Evolutionary conservation across 2,797 vertebrate species (phyloP), one percentile per base, ranked within the genome.

Genomic region (Macrochelys suwanniensis): DNA sequence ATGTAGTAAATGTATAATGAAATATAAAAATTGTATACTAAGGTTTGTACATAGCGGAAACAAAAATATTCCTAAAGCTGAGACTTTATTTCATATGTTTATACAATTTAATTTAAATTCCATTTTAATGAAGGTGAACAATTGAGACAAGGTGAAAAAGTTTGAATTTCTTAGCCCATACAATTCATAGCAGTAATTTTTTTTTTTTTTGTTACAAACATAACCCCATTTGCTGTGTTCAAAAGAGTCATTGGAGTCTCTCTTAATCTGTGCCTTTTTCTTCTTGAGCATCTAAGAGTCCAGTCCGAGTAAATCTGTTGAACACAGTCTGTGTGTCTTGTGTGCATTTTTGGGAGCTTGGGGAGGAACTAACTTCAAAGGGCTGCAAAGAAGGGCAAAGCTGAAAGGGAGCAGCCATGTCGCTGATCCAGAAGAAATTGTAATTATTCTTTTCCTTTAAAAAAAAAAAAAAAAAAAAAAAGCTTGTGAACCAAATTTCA

Each of bases 81-180:
- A 97, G 94, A 96, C 98, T 98, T 98, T 98, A 98, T 98, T 98
- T 97, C 98, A 97, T 98, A 98, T 98, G 98, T 98, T 98, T 98
- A 98, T 98, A 98, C 97, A 97, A 71, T 98, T 98, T 98, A 98
- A 98, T 98, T 98, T 98, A 98, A 98, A 96, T 96, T 97, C 94
- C 97, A 97, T 98, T 98, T 97, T 97, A 98, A 98, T 98, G 98
- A 98, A 98, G 98, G 97, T 96, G 56, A 93, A 96, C 97, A 96
- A 98, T 97, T 98, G 97, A 91, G 96, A 97, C 94, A 82, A 96
- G 93, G 93, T 71, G 97, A 96, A 94, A 96, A 74, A 85, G 96
- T 97, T 97, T 94, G 82, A 96, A 90, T 96, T 97, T 98, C 95
- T 94, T 97, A 97, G 91, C 94, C 93, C 95, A 77, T 90, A 45